Evolutionary conservation across 1,140 invertebrate genomes (phyloP), one percentile per base, ranked within the genome.

Genomic region (Drosophila mojavensis): DNA sequence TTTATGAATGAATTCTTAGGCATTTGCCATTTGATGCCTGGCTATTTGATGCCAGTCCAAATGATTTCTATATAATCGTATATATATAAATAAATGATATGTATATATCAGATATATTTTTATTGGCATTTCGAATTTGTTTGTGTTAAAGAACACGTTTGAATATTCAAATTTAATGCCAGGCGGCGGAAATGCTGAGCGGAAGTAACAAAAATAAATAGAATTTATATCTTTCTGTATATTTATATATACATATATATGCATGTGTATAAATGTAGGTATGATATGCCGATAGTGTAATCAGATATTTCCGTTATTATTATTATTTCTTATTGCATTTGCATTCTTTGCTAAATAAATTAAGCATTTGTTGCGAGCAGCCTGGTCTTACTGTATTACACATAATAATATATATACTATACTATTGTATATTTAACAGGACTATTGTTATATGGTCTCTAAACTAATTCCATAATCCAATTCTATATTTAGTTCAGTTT

Each of bases 1-100:
- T 73, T 88, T 69, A 86, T 82, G 79, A 76, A 76, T 78, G 79
- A 84, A 78, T 75, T 74, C 68, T 60, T 45, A 50, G 50, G 50
- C 65, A 63, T 43, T 47, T 62, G 72, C 54, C 54, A 58, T 54
- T 66, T 77, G 60, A 81, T 59, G 69, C 41, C 43, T 4, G 11
- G 36, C 48, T 26, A 81, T 72, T 80, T 72, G 39, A 78, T 36
- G 58, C 58, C 65, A 60, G 24, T 64, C 62, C 33, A 20, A 53
- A 62, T 33, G 11, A 41, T 5, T 50, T 39, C 24, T 66, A 36
- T 80, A 69, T 45, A 53, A 20, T 51, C 39, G 17, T 51, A 67
- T 41, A 59, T 30, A 11, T 62, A 7, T 36, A n/a, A n/a, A 1
- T 28, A 24, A 43, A n/a, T 63, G 17, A 17, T 17, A 1, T 17